These are phyloP conservation scores for Hecatera dysodea DNA, from an alignment of 2,888 invertebrate genomes.

Conservation along the genomic window DNA sequence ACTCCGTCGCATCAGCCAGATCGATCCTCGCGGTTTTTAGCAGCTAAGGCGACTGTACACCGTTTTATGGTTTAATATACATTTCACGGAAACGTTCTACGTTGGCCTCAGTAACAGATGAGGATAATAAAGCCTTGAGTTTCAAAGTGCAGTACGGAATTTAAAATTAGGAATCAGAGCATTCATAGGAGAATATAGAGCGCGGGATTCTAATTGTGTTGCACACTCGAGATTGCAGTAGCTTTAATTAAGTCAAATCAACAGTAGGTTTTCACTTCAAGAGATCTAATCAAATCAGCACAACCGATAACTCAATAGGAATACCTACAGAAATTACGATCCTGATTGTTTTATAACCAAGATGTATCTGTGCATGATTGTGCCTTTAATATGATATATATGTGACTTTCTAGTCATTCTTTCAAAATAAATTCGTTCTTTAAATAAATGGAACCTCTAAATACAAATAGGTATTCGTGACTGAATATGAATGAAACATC, in stretches of 20 bases:
- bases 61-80: slow-evolving; percentile 46
- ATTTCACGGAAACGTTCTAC: slow-evolving; percentile 35
- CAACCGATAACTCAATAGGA: too few relatives aligned
- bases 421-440: not conserved
- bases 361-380: too few relatives aligned
- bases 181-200: not conserved
- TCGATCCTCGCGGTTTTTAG: slow-evolving; percentile 35
- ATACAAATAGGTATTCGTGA: slow-evolving; percentile 3
- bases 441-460: not conserved
- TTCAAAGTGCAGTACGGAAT: not conserved
- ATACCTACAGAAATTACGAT: too few relatives aligned
- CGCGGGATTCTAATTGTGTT: not conserved
- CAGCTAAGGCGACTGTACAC: slow-evolving; percentile 34
- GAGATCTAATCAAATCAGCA: too few relatives aligned
- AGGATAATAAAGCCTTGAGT: slow-evolving; percentile 13
- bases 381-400: too few relatives aligned
- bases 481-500: slow-evolving; percentile 26
- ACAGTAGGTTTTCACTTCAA: not conserved
- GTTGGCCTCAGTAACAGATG: slow-evolving; percentile 28
- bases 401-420: too few relatives aligned
- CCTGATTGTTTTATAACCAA: too few relatives aligned
- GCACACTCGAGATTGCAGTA: slow-evolving; percentile 5
- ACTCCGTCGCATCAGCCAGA: slow-evolving; percentile 10
- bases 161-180: not conserved
- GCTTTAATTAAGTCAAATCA: not conserved